Percentiles rank a stretch among this genome's conserved stretches.
phyloP scores from a whole-genome alignment of 2,888 invertebrate genomes.

The Melanotus villosus region DNA sequence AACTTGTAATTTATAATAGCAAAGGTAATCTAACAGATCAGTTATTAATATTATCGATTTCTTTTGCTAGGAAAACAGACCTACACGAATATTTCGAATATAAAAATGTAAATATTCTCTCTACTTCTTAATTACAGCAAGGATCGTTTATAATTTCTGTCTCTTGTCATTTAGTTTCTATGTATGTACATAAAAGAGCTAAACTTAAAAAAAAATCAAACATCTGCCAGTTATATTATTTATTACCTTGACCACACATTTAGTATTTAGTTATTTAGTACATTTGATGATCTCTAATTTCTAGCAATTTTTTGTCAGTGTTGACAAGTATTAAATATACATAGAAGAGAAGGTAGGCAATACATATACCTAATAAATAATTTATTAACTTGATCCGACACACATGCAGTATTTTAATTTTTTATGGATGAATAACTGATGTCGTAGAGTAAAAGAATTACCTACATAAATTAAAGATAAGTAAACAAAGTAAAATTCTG shows the following conservation, averaged over 20 bases:
- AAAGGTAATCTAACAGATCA: too few relatives aligned
- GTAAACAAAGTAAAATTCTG: conserved; percentile 2
- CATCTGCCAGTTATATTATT: conserved; percentile 16
- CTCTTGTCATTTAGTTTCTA: too few relatives aligned
- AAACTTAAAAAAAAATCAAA: background rate
- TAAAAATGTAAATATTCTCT: too few relatives aligned
- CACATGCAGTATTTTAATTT: conserved; percentile 20
- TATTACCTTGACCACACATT: conserved; percentile 4
- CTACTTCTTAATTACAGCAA: background rate
- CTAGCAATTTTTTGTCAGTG: background rate
- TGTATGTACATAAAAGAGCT: too few relatives aligned
- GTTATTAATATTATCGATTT: too few relatives aligned
- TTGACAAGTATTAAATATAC: conserved; percentile 25
- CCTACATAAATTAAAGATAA: conserved; percentile 15
- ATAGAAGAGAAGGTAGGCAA: conserved; percentile 5
- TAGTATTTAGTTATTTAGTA: conserved; percentile 4
- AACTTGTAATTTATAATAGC: too few relatives aligned
- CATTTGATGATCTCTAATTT: conserved; percentile 17
- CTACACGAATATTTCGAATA: too few relatives aligned
- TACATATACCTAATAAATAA: conserved; percentile 24
- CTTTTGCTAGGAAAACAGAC: too few relatives aligned
- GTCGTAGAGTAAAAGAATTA: background rate
- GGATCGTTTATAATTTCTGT: background rate
- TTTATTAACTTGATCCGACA: conserved; percentile 24
- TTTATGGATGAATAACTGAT: background rate